Percentiles rank a stretch among this genome's conserved stretches.
These are phyloP conservation scores for Liasis olivaceus DNA, from an alignment of 2,797 vertebrate species.

Conservation along the genomic window DNA sequence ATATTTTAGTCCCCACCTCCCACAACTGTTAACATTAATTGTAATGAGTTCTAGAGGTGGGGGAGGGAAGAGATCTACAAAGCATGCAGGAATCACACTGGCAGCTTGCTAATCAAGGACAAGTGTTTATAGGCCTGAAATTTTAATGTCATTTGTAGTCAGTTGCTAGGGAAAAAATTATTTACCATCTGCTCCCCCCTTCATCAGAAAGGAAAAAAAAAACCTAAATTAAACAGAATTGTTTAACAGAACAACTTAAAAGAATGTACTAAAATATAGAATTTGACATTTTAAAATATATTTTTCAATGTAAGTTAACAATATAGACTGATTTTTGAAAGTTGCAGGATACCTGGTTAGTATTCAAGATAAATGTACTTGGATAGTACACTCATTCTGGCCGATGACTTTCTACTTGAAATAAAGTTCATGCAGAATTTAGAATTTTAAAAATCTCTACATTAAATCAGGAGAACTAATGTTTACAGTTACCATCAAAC, in stretches of 20 bases:
- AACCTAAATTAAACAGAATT: constrained; percentile 3
- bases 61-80: neutral
- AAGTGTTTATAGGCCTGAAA: constrained; percentile 35
- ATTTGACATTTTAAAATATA: neutral
- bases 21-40: constrained; percentile 26
- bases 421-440: neutral
- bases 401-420: fast-evolving
- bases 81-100: neutral
- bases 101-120: constrained; percentile 28
- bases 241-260: constrained; percentile 11
- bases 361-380: fast-evolving
- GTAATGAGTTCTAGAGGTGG: neutral
- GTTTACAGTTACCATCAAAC: neutral
- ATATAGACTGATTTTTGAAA: neutral
- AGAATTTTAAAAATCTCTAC: neutral
- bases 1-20: neutral
- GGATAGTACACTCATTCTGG: neutral
- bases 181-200: constrained; percentile 1
- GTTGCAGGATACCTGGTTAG: neutral
- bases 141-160: constrained; percentile 36
- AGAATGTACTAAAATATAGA: neutral
- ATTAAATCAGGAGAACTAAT: neutral
- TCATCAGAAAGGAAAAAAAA: neutral
- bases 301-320: neutral
- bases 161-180: constrained; percentile 42